Evolutionary conservation across 2,888 invertebrate genomes (phyloP).

Genomic region (Protodeltote pygarga): DNA sequence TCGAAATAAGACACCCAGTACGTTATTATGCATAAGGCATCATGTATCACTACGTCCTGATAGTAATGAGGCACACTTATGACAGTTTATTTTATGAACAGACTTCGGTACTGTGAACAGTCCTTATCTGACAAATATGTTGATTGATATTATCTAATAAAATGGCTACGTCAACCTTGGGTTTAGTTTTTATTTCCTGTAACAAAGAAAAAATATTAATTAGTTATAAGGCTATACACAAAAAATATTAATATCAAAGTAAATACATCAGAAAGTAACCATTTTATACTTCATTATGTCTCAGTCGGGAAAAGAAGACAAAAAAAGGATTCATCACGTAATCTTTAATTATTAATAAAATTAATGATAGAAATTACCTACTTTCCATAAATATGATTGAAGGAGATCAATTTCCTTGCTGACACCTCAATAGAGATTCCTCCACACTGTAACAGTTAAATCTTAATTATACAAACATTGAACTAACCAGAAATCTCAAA

Average conservation of each 20-base stretch:
- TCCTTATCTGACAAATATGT: too few species aligned
- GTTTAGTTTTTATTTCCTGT: too few species aligned
- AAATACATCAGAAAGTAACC: conserved; percentile 21
- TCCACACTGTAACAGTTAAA: background rate
- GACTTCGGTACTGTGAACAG: too few species aligned
- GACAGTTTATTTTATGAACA: too few species aligned
- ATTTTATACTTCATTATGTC: conserved; percentile 65
- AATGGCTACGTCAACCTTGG: too few species aligned
- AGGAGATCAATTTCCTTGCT: background rate
- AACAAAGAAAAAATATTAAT: background rate
- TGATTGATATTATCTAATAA: too few species aligned
- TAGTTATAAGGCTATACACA: background rate
- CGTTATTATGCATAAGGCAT: too few species aligned
- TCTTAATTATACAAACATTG: too few species aligned
- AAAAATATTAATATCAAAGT: background rate
- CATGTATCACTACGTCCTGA: too few species aligned
- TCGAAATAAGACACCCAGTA: too few species aligned
- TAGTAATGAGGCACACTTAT: too few species aligned
- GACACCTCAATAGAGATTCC: background rate
- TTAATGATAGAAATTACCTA: conserved; percentile 13
- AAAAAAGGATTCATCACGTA: conserved; percentile 66
- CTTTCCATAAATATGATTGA: conserved; percentile 4
- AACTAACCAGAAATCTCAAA: too few species aligned
- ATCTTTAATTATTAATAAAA: background rate
- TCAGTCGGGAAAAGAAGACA: conserved; percentile 86